Conservation (phyloP, 92 coral and sea anemone genomes). For the Montipora capitata region DNA sequence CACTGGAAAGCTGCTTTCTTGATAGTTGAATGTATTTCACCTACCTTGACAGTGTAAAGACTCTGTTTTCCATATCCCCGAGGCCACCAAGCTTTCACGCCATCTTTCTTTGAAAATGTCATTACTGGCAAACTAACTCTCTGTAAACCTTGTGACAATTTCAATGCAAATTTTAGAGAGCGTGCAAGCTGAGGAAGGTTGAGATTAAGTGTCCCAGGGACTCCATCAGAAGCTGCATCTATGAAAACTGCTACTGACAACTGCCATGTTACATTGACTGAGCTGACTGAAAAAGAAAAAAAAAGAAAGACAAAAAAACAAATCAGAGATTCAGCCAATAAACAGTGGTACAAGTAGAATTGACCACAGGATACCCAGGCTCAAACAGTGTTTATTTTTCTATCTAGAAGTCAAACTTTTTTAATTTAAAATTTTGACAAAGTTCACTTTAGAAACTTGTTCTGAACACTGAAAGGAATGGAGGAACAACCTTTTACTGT, state of each 20-base stretch:
- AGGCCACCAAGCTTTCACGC: conserved; percentile 94
- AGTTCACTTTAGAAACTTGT: no score
- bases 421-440: no score
- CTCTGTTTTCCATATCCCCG: conserved; percentile 94
- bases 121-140: conserved; percentile 75
- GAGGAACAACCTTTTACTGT: no score
- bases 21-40: background rate
- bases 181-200: conserved; percentile 78
- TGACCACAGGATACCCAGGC: no score
- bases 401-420: no score
- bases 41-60: conserved; percentile 85
- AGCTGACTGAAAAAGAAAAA: conserved; percentile 25
- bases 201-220: conserved; percentile 67
- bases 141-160: conserved; percentile 62
- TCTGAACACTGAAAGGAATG: no score
- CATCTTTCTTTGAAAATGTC: conserved; percentile 66
- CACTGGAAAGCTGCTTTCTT: no score
- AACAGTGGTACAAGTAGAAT: no score
- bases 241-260: conserved; percentile 73
- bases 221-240: conserved; percentile 73
- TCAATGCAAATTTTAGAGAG: conserved; percentile 53
- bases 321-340: background rate
- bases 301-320: background rate
- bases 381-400: no score
- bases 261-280: conserved; percentile 73